phyloP scores from a whole-genome alignment of 2,113 vertebrate genomes.

The Microtus pennsylvanicus region DNA sequence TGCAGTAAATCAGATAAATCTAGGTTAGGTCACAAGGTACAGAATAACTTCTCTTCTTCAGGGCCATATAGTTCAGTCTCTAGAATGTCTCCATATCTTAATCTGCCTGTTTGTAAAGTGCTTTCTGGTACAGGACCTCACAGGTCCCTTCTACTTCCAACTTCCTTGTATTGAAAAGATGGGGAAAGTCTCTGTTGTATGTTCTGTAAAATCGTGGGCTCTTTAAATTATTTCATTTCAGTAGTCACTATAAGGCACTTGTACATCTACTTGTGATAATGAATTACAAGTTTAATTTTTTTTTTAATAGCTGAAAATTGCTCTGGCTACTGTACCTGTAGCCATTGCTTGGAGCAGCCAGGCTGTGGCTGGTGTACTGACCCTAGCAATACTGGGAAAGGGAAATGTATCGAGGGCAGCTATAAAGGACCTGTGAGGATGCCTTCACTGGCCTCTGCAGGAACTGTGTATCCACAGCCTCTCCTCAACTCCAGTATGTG shows the following conservation, averaged over 20 bases:
- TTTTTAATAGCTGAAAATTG: conserved; percentile 94
- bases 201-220: conserved; percentile 10
- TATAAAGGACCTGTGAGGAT: conserved; percentile 93
- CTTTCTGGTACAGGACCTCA: not conserved
- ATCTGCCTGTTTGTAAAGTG: not conserved
- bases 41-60: not conserved
- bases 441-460: conserved; percentile 77
- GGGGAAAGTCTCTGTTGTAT: not conserved
- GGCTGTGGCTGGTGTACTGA: conserved; percentile 99
- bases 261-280: conserved; percentile 9
- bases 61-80: not conserved
- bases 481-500: conserved; percentile 95
- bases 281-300: not conserved
- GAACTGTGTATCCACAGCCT: conserved; percentile 88
- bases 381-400: conserved; percentile 95
- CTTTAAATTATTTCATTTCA: conserved; percentile 47
- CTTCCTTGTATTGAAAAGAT: not conserved
- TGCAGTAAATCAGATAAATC: not conserved
- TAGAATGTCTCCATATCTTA: not conserved
- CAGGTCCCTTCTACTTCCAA: not conserved
- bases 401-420: conserved; percentile 96
- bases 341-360: conserved; percentile 96
- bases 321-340: conserved; percentile 96
- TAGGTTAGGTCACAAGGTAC: not conserved
- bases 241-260: not conserved